Evolutionary conservation across 2,113 vertebrate species (phyloP), one percentile per base, ranked within the genome.

Genomic region (Lepidiolamprologus cunningtoni): DNA sequence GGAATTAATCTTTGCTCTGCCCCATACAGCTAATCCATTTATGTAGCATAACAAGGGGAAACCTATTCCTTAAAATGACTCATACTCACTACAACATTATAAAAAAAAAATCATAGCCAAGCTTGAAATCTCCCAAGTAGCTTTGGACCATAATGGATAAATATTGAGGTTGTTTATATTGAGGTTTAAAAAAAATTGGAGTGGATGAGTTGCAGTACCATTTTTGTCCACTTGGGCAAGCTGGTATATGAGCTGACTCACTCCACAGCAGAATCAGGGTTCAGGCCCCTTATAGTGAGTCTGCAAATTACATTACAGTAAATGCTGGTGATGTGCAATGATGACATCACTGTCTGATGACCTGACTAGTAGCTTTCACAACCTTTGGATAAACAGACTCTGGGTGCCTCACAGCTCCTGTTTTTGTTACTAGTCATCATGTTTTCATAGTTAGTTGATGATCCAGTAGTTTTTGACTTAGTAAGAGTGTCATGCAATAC

Each of bases 291-390:
- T 9, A 37, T 9, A 61, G 52, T 52, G 83, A 92, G 47, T 35
- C 45, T 81, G 86, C 87, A 85, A 7, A 61, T 80, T 47, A 28
- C 12, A 47, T 87, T 86, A 89, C 86, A 76, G 53, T 80, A 80
- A 86, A 57, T 45, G 76, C 5, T 8, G 50, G 14, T 84, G 87
- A 84, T 85, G 85, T 73, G 68, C 37, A 10, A 61, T 45, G 76
- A 78, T 88, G 91, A 87, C 87, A 88, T 93, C 92, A 88, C 31
- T 5, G 92, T 93, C 92, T 92, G 86, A 57, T 31, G 19, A 16
- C 17, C 63, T 76, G 83, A 83, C 55, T 82, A 28, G 35, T 50
- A 78, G 8, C 23, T 82, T 63, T 82, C 40, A 55, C 28, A 31
- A 19, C 61, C 37, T 45, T 26, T 45, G 68, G 37, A 80, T 66